Evolutionary conservation across 2,113 vertebrate species (phyloP).

Genomic region (Thryonomys swinderianus): DNA sequence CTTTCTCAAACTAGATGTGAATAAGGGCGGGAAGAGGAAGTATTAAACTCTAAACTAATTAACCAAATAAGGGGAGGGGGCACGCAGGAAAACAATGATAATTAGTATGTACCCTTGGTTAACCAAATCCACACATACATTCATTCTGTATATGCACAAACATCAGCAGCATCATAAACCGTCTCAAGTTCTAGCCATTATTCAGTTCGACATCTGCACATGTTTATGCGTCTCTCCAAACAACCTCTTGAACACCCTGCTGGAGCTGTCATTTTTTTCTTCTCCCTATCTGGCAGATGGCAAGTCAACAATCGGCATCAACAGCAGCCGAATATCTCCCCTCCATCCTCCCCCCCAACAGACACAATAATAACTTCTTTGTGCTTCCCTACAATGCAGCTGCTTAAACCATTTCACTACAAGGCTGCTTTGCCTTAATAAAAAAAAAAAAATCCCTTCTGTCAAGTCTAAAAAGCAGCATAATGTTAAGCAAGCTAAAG

Average conservation of each 20-base stretch:
- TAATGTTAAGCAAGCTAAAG: slow-evolving; percentile 93
- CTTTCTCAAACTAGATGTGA: slow-evolving; percentile 75
- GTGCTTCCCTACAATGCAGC: slow-evolving; percentile 94
- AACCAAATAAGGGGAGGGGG: slow-evolving; percentile 83
- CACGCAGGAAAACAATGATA: slow-evolving; percentile 86
- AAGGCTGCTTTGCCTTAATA: slow-evolving; percentile 92
- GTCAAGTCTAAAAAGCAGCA: slow-evolving; percentile 93
- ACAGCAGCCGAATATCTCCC: slow-evolving; percentile 92
- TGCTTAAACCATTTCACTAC: slow-evolving; percentile 93
- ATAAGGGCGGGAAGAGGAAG: slow-evolving; percentile 83
- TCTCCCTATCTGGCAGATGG: slow-evolving; percentile 98
- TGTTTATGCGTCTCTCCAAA: slow-evolving; percentile 94
- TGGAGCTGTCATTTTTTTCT: slow-evolving; percentile 93
- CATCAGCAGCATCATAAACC: slow-evolving; percentile 92
- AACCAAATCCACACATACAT: slow-evolving; percentile 88
- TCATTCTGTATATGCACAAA: slow-evolving; percentile 89
- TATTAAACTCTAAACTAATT: slow-evolving; percentile 89
- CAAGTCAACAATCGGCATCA: slow-evolving; percentile 97
- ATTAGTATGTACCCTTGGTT: slow-evolving; percentile 87
- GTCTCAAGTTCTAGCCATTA: slow-evolving; percentile 94
- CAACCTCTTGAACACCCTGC: slow-evolving; percentile 92
- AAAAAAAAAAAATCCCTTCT: slow-evolving; percentile 90
- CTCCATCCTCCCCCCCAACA: slow-evolving; percentile 88
- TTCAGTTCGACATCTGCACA: slow-evolving; percentile 97
- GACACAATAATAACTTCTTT: slow-evolving; percentile 97